phyloP scores from a whole-genome alignment of 2,888 invertebrate species.

The Anodontia alba region DNA sequence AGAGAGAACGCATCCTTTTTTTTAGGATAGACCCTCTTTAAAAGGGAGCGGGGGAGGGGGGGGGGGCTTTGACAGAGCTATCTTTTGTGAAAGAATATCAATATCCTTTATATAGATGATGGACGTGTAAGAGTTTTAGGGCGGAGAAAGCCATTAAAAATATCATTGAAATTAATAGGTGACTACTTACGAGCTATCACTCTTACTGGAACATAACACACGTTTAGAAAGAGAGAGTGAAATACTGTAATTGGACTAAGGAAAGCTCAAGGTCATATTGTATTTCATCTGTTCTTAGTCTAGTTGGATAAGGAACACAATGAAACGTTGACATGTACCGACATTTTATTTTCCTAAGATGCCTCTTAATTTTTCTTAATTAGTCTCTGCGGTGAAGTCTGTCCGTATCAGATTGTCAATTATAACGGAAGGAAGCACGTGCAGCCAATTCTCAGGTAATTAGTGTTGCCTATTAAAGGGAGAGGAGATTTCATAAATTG shows the following conservation, averaged over 20 bases:
- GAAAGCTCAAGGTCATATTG: neutral
- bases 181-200: no score
- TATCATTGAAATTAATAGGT: no score
- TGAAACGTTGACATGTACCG: neutral
- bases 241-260: neutral
- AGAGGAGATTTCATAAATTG: neutral
- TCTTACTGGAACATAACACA: no score
- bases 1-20: no score
- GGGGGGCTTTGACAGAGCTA: no score
- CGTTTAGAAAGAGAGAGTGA: neutral
- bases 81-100: no score
- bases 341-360: conserved; percentile 2
- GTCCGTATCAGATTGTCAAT: conserved; percentile 40
- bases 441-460: conserved; percentile 16
- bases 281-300: neutral
- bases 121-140: no score
- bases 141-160: no score
- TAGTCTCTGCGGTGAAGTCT: conserved; percentile 33
- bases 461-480: conserved; percentile 3
- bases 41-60: no score
- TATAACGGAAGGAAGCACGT: neutral
- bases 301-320: neutral
- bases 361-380: conserved; percentile 30
- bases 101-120: no score
- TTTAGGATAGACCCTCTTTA: no score